Conservation (phyloP, 2,888 invertebrate genomes). For the Leucophora obtusa region DNA sequence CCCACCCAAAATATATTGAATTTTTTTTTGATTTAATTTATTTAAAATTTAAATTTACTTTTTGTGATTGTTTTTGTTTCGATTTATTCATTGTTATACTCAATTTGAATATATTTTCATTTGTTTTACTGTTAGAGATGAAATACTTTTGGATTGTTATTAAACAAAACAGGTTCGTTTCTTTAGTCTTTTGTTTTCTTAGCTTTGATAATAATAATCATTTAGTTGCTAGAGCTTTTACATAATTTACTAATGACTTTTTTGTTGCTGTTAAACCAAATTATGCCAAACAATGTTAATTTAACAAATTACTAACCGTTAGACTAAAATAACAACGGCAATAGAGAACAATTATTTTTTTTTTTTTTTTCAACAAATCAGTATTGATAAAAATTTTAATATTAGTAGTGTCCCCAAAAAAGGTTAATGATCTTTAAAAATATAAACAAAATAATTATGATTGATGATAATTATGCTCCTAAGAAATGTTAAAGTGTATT, state of each 20-base stretch:
- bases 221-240: not conserved
- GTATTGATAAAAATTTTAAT: not conserved
- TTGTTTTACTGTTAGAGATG: not conserved
- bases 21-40: not conserved
- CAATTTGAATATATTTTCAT: not conserved
- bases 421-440: not conserved
- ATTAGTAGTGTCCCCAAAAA: not conserved
- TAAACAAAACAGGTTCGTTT: not conserved
- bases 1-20: not conserved
- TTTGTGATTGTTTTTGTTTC: not conserved
- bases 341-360: not conserved
- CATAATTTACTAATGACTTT: not conserved
- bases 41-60: not conserved
- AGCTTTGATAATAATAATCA: not conserved
- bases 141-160: not conserved
- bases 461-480: not conserved
- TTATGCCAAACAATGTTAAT: not conserved
- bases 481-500: not conserved
- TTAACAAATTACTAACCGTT: not conserved
- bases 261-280: not conserved
- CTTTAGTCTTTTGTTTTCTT: conserved; percentile 8
- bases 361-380: not conserved
- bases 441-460: not conserved
- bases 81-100: not conserved
- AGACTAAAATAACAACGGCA: not conserved